Percentiles rank a stretch among this genome's conserved stretches.
Conservation (phyloP, 2,113 vertebrate species). For the Pluvianellus socialis region DNA sequence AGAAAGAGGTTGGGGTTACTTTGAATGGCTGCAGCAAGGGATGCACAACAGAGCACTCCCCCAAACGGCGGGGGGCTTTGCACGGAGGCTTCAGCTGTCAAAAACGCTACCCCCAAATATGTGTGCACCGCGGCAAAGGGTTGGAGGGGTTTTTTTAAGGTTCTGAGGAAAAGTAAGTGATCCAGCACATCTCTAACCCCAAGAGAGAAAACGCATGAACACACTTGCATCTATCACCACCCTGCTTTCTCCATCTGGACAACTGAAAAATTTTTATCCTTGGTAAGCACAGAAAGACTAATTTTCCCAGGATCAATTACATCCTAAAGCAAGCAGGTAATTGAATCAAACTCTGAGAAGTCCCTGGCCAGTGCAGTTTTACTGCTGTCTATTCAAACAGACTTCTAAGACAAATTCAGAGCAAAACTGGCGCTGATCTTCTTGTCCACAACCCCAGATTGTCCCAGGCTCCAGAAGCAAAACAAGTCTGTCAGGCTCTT, state of each 20-base stretch:
- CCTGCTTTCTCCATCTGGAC: not conserved
- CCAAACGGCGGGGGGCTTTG: accelerated
- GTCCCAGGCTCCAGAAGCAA: not conserved
- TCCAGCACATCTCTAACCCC: accelerated
- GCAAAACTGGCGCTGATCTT: not conserved
- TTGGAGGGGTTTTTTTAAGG: not conserved
- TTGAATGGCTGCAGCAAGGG: not conserved
- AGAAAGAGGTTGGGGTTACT: not conserved
- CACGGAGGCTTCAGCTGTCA: not conserved
- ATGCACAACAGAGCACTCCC: not conserved
- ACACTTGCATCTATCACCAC: not conserved
- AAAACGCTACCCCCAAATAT: not conserved
- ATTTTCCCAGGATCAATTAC: not conserved
- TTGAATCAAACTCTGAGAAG: not conserved
- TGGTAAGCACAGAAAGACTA: not conserved
- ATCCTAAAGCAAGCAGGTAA: not conserved
- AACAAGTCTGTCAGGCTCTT: not conserved
- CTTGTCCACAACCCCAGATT: not conserved
- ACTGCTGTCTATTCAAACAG: not conserved
- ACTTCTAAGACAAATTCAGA: not conserved
- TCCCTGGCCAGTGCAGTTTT: accelerated
- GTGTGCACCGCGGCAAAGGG: not conserved
- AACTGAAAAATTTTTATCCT: not conserved
- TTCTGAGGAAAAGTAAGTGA: not conserved
- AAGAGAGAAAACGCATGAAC: not conserved